A percentile compares a stretch with the other conserved stretches of the same genome.
phyloP scores from a whole-genome alignment of 2,888 invertebrate genomes.

The Cryptophagus acutangulus region DNA sequence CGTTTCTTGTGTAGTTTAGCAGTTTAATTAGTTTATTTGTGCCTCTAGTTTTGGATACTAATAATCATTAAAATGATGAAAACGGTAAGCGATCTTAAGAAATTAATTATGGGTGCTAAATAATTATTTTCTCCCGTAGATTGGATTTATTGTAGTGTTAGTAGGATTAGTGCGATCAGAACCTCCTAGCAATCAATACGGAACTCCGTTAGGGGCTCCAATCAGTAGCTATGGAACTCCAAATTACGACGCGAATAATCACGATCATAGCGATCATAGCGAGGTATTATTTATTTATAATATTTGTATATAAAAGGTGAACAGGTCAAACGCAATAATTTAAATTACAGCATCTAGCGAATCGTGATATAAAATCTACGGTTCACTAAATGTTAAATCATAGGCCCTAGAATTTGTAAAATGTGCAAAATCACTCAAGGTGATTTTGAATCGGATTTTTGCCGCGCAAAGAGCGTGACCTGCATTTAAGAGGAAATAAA shows the following conservation, averaged over 20 bases:
- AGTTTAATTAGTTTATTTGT: no score
- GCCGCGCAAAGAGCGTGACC: constrained; percentile 1
- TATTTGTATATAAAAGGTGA: no score
- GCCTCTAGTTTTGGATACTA: no score
- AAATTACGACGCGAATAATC: constrained; percentile 25
- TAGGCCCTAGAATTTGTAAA: no score
- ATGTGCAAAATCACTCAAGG: background rate
- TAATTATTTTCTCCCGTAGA: constrained; percentile 12
- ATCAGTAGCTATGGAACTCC: constrained; percentile 34
- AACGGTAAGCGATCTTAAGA: no score
- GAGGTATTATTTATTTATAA: no score
- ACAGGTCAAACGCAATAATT: constrained; percentile 12
- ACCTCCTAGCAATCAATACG: constrained; percentile 32
- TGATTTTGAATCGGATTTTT: background rate
- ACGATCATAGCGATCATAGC: constrained; percentile 49
- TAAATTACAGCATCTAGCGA: no score
- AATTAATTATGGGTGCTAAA: no score
- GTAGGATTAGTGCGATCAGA: constrained; percentile 8
- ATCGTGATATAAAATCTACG: no score
- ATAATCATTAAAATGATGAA: background rate
- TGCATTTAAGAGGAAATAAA: background rate
- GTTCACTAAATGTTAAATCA: background rate
- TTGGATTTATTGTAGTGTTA: constrained; percentile 12
- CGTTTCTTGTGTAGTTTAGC: constrained; percentile 2
- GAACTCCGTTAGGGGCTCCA: constrained; percentile 34